Conservation (phyloP, 2,888 invertebrate species). For the Mamestra brassicae region DNA sequence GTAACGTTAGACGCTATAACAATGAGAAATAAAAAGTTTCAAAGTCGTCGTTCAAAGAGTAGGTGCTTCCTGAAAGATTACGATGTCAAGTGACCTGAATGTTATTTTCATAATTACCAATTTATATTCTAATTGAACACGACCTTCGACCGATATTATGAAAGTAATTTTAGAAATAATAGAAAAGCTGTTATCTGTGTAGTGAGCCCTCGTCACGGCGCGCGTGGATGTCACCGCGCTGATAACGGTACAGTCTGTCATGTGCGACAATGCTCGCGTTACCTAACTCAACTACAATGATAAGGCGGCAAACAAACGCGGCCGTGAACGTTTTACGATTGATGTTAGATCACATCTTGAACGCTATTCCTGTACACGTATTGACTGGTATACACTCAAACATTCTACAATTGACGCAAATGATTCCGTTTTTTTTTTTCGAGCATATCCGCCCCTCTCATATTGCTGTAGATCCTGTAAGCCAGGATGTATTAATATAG, state of each 20-base stretch:
- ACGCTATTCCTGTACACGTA: slow-evolving; percentile 34
- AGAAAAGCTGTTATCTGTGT: slow-evolving; percentile 68
- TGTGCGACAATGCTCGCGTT: slow-evolving; percentile 71
- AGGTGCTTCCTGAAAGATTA: slow-evolving; percentile 27
- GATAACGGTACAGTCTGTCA: slow-evolving; percentile 76
- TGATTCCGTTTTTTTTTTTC: slow-evolving; percentile 46
- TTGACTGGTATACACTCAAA: slow-evolving; percentile 9
- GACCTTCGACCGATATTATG: slow-evolving; percentile 49
- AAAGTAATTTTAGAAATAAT: slow-evolving; percentile 67
- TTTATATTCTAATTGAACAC: slow-evolving; percentile 53
- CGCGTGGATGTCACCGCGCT: slow-evolving; percentile 74
- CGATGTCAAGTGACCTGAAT: slow-evolving; percentile 21
- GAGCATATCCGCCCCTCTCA: slow-evolving; percentile 32
- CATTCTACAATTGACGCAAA: slow-evolving; percentile 31
- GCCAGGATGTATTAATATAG: slow-evolving; percentile 62
- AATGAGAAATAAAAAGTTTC: slow-evolving; percentile 44
- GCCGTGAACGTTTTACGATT: slow-evolving; percentile 60
- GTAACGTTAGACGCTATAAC: slow-evolving; percentile 34
- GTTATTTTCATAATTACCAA: slow-evolving; percentile 34
- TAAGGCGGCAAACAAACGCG: slow-evolving; percentile 62
- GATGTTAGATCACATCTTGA: slow-evolving; percentile 68
- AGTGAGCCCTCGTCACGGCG: slow-evolving; percentile 80
- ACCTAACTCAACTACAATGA: slow-evolving; percentile 77
- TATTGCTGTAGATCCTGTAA: slow-evolving; percentile 52
- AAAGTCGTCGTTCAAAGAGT: slow-evolving; percentile 28